A percentile compares a stretch with the other conserved stretches of the same genome.
These are phyloP conservation scores for Neogobius melanostomus DNA, from an alignment of 2,113 vertebrate species.

Conservation along the genomic window DNA sequence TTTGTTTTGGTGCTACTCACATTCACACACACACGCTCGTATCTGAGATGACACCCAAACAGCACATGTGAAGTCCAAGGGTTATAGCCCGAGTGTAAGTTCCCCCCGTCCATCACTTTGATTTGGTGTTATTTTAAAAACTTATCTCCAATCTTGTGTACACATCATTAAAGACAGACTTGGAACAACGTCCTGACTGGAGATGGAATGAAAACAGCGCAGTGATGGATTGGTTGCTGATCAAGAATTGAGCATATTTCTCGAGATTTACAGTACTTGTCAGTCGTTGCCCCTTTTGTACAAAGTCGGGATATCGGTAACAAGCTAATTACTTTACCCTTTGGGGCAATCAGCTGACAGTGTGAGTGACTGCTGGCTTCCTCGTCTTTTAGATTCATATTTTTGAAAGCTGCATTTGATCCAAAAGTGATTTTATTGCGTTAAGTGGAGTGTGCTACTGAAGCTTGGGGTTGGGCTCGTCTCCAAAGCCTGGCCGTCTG, in stretches of 20 bases:
- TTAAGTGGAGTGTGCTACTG: neutral
- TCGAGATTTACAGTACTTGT: neutral
- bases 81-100: slow-evolving; percentile 10
- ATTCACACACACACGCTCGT: slow-evolving; percentile 5
- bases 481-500: neutral
- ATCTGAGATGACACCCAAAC: slow-evolving; percentile 44
- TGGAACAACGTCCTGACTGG: neutral
- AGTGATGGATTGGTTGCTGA: neutral
- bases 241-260: neutral
- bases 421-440: neutral
- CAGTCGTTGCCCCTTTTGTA: neutral
- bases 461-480: slow-evolving; percentile 1
- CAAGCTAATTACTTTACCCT: slow-evolving; percentile 1
- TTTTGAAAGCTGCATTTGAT: neutral
- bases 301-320: neutral
- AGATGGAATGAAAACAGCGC: neutral
- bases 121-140: neutral
- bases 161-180: neutral
- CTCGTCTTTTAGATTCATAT: neutral
- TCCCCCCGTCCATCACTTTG: slow-evolving; percentile 21
- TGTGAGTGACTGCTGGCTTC: slow-evolving; percentile 2
- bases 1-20: slow-evolving; percentile 65
- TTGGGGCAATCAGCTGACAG: neutral
- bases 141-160: neutral
- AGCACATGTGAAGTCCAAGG: slow-evolving; percentile 34